Conservation (phyloP, 2,113 vertebrate species). For the Boleophthalmus pectinirostris region DNA sequence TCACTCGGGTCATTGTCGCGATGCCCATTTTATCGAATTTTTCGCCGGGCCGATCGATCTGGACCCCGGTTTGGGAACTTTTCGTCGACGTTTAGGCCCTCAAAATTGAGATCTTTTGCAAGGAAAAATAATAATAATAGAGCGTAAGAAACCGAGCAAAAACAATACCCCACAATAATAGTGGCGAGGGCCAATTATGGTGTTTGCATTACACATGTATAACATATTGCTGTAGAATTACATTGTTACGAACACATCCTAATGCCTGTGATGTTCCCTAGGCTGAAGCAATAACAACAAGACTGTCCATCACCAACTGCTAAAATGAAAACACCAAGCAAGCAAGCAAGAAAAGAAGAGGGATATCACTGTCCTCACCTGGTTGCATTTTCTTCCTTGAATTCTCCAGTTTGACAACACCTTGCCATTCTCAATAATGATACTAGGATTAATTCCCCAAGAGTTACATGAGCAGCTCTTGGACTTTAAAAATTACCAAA, state of each 20-base stretch:
- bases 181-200: too few relatives aligned
- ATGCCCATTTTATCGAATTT: too few relatives aligned
- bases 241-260: neutral
- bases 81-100: too few relatives aligned
- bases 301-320: constrained; percentile 37
- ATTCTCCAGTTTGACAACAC: constrained; percentile 57
- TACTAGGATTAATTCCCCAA: constrained; percentile 84
- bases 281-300: constrained; percentile 27
- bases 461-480: constrained; percentile 85
- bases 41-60: too few relatives aligned
- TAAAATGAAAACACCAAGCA: constrained; percentile 54
- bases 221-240: neutral
- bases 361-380: constrained; percentile 41
- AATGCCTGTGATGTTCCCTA: constrained; percentile 28
- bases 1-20: too few relatives aligned
- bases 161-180: too few relatives aligned
- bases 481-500: constrained; percentile 85
- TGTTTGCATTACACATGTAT: neutral
- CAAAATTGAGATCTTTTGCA: too few relatives aligned
- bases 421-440: constrained; percentile 68
- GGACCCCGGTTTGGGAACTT: too few relatives aligned
- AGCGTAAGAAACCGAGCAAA: too few relatives aligned
- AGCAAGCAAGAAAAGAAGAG: constrained; percentile 43
- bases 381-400: constrained; percentile 26
- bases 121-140: too few relatives aligned